Percentiles rank a stretch among this genome's conserved stretches.
phyloP scores from a whole-genome alignment of 2,888 invertebrate genomes.

The Helobdella robusta region DNA sequence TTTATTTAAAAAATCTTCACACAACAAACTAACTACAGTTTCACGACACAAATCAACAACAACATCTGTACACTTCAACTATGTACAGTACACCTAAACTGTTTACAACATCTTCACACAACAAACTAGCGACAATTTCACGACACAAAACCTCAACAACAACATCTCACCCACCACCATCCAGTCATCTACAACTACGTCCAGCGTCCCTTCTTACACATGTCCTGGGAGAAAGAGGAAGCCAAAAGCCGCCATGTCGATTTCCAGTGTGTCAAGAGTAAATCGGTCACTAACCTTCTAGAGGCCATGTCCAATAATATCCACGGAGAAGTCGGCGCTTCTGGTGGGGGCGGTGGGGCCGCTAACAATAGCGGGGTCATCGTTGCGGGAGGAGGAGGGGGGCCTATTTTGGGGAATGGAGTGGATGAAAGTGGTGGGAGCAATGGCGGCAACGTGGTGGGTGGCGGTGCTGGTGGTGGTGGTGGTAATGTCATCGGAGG shows the following conservation, averaged over 20 bases:
- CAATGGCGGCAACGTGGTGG: background rate
- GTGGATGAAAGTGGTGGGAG: background rate
- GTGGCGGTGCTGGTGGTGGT: background rate
- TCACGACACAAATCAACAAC: too few species aligned
- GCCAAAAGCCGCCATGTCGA: conserved; percentile 97
- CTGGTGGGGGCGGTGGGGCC: background rate
- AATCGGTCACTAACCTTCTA: conserved; percentile 89
- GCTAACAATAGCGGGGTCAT: background rate
- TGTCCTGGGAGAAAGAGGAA: conserved; percentile 99
- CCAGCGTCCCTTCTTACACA: conserved; percentile 94
- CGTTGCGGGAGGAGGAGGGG: background rate
- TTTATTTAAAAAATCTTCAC: too few species aligned
- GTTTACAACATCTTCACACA: too few species aligned
- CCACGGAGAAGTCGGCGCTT: conserved; percentile 19
- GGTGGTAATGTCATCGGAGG: background rate
- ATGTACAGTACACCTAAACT: too few species aligned
- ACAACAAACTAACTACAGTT: too few species aligned
- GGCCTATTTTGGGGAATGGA: background rate
- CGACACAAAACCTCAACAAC: too few species aligned
- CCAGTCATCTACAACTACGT: conserved; percentile 96
- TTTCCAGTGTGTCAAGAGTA: conserved; percentile 95
- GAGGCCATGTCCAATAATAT: conserved; percentile 69
- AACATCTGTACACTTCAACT: too few species aligned
- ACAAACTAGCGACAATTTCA: too few species aligned
- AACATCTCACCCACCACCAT: too few species aligned